A percentile compares a stretch with the other conserved stretches of the same genome.
These are phyloP conservation scores for Eupithecia inturbata DNA, from an alignment of 2,888 invertebrate genomes.

Conservation along the genomic window DNA sequence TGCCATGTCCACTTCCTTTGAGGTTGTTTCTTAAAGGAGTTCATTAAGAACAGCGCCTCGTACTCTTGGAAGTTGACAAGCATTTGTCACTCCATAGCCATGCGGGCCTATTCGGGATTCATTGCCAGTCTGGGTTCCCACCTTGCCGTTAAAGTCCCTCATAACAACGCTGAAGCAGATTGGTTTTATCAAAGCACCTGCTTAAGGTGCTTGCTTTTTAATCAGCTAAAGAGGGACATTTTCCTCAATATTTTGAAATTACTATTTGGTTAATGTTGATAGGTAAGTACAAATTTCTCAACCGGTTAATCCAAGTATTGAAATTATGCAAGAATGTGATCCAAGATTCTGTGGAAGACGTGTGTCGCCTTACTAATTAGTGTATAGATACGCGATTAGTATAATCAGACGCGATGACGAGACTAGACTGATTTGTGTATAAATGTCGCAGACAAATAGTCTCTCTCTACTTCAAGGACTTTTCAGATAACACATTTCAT, in stretches of 20 bases:
- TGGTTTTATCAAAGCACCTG: not conserved
- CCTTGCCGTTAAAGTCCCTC: too few relatives aligned
- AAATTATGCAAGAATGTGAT: conserved; percentile 45
- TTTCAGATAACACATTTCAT: not conserved
- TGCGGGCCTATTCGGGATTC: too few relatives aligned
- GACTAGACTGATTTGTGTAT: conserved; percentile 2
- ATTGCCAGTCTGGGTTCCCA: too few relatives aligned
- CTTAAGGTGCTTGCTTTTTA: not conserved
- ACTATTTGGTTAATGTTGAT: not conserved
- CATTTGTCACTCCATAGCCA: too few relatives aligned
- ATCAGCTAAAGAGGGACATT: conserved; percentile 1
- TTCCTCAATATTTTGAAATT: conserved; percentile 6
- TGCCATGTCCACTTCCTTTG: too few relatives aligned
- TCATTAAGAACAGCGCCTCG: too few relatives aligned
- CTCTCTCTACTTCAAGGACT: conserved; percentile 1
- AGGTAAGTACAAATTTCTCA: conserved; percentile 12
- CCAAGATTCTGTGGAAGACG: conserved; percentile 43
- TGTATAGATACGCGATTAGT: conserved; percentile 13
- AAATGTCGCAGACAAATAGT: conserved; percentile 8
- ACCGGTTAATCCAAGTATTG: conserved; percentile 13
- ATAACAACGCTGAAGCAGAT: too few relatives aligned
- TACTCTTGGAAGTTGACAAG: too few relatives aligned
- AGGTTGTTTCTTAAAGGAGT: too few relatives aligned
- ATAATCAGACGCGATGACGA: conserved; percentile 16
- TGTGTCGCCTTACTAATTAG: conserved; percentile 48